phyloP scores from a whole-genome alignment of 2,888 invertebrate genomes.

The Drosophila birchii region DNA sequence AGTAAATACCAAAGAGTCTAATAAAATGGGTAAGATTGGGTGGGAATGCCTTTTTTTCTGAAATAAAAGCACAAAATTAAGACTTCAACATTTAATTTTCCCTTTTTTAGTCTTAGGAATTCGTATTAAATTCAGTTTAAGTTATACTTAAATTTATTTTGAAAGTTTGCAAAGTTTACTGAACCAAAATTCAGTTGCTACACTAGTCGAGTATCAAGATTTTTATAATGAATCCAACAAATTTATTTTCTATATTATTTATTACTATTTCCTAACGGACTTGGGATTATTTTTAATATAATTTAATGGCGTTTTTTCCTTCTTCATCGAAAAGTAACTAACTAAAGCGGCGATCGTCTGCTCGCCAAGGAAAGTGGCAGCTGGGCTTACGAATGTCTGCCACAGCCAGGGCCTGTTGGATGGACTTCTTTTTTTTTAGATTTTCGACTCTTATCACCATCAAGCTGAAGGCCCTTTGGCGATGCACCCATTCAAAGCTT shows the following conservation, averaged over 20 bases:
- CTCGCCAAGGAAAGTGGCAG: neutral
- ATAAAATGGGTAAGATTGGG: neutral
- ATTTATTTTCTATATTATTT: neutral
- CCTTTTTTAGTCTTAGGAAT: neutral
- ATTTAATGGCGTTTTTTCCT: neutral
- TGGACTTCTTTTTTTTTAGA: neutral
- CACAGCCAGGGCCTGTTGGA: neutral
- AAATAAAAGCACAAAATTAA: neutral
- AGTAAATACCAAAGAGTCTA: neutral
- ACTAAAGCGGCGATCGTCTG: neutral
- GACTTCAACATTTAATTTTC: neutral
- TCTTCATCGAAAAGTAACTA: neutral
- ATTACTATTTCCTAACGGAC: too few species aligned
- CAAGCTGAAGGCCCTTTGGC: constrained; percentile 30
- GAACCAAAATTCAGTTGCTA: neutral
- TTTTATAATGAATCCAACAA: neutral
- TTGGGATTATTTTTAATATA: neutral
- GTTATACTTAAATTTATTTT: neutral
- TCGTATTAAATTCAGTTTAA: neutral
- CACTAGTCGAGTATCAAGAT: too few species aligned
- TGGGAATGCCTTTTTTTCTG: accelerated
- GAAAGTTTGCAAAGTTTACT: neutral
- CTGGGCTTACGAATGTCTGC: neutral
- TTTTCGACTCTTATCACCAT: constrained; percentile 16
- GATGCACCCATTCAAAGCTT: constrained; percentile 31